Base-by-base conservation (phyloP, 2,797 vertebrate genomes). In the Protosalanx chinensis region DNA sequence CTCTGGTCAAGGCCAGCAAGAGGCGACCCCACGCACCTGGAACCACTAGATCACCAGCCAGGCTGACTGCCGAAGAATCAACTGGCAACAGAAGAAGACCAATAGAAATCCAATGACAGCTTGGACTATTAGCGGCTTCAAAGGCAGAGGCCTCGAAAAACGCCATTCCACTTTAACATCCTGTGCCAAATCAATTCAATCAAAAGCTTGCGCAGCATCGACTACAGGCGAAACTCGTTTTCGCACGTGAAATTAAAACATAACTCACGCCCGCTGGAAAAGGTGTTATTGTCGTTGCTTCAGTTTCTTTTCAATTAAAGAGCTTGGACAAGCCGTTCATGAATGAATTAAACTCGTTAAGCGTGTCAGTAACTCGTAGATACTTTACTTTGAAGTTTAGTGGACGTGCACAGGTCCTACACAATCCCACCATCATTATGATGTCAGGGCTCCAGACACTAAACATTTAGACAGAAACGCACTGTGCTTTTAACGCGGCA, bases 361-460 rank as follows among this genome's bases (percentile, higher is more conserved):
- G 35, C 41, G 70, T 80, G 81, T 79, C 73, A 33, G 76, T 30
- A 20, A 18, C 33, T 80, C 84, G 82, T 78, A 76, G 57, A 84
- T 72, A 75, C 67, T 66, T 73, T 30, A 72, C 83, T 90, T 88
- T 90, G 87, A 91, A 86, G 87, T 83, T 76, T n/a, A n/a, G n/a
- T n/a, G n/a, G n/a, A n/a, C n/a, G n/a, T n/a, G n/a, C n/a, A n/a
- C n/a, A n/a, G n/a, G n/a, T n/a, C n/a, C n/a, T n/a, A n/a, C n/a
- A n/a, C n/a, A n/a, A n/a, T n/a, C n/a, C n/a, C n/a, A n/a, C n/a
- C n/a, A n/a, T n/a, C n/a, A n/a, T n/a, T n/a, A n/a, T n/a, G n/a
- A n/a, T n/a, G n/a, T n/a, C n/a, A n/a, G n/a, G n/a, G n/a, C n/a
- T n/a, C n/a, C n/a, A n/a, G n/a, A n/a, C n/a, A n/a, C n/a, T n/a